These are phyloP conservation scores for Chaenocephalus aceratus DNA, from an alignment of 2,113 vertebrate genomes.

Conservation along the genomic window DNA sequence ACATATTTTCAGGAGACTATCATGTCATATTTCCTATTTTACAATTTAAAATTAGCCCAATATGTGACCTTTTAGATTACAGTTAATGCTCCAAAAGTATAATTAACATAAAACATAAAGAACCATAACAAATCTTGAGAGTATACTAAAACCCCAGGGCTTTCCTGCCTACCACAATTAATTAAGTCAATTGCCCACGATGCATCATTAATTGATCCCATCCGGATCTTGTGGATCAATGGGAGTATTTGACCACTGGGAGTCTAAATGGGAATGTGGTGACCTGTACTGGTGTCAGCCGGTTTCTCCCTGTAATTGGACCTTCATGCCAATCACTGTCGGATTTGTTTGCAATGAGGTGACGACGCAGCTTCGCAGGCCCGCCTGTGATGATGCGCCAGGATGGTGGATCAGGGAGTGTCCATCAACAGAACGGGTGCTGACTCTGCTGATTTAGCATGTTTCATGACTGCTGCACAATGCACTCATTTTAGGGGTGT, in stretches of 20 bases:
- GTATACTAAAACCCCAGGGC: conserved; percentile 7
- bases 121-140: neutral
- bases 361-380: conserved; percentile 44
- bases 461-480: conserved; percentile 11
- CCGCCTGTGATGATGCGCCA: conserved; percentile 7
- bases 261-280: conserved; percentile 57
- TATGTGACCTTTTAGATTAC: neutral
- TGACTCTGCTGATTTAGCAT: conserved; percentile 33
- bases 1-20: no score
- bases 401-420: neutral
- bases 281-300: conserved; percentile 59
- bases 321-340: conserved; percentile 72
- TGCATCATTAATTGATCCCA: conserved; percentile 55
- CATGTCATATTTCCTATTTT: neutral
- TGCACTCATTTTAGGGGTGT: neutral
- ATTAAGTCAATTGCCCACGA: conserved; percentile 37
- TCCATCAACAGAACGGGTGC: neutral
- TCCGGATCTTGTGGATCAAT: conserved; percentile 53
- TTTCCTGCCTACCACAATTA: conserved; percentile 5
- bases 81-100: neutral
- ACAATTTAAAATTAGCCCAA: neutral
- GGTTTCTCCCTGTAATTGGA: conserved; percentile 68
- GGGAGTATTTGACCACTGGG: conserved; percentile 59
- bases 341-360: conserved; percentile 29
- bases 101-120: neutral